A percentile compares a stretch with the other conserved stretches of the same genome.
phyloP scores from a whole-genome alignment of 2,797 vertebrate species.

The Staurois parvus region DNA sequence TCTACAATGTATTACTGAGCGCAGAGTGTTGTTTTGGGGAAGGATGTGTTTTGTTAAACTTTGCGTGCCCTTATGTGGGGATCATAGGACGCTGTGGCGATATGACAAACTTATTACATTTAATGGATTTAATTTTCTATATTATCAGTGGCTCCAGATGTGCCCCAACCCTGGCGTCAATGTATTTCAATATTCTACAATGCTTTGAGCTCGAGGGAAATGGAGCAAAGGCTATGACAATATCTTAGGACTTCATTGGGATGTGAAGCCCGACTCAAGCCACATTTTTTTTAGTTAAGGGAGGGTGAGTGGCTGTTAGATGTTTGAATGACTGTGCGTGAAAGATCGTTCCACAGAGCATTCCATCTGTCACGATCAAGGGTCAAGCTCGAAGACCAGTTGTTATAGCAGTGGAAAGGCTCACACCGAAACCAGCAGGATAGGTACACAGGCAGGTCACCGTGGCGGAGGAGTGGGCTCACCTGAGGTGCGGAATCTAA shows the following conservation, averaged over 20 bases:
- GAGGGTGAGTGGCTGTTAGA: too few species aligned
- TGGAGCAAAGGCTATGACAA: background rate
- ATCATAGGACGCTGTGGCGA: conserved; percentile 3
- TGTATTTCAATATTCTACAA: background rate
- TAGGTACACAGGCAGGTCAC: too few species aligned
- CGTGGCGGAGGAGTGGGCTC: too few species aligned
- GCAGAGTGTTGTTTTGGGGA: conserved; percentile 13
- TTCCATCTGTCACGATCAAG: too few species aligned
- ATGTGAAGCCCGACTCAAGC: background rate
- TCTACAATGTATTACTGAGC: conserved; percentile 25
- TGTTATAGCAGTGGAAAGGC: too few species aligned
- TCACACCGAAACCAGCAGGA: too few species aligned
- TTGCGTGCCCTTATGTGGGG: background rate
- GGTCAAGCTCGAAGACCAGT: too few species aligned
- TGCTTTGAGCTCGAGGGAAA: background rate
- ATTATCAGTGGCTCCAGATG: background rate
- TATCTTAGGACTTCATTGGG: background rate
- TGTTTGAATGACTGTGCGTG: too few species aligned
- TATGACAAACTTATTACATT: background rate
- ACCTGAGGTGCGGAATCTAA: too few species aligned
- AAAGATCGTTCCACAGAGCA: too few species aligned
- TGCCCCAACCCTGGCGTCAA: conserved; percentile 6
- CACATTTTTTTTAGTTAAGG: too few species aligned
- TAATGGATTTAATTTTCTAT: background rate
- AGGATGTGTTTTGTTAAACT: conserved; percentile 42